phyloP scores from a whole-genome alignment of 2,888 invertebrate genomes.

The Melieria picta region DNA sequence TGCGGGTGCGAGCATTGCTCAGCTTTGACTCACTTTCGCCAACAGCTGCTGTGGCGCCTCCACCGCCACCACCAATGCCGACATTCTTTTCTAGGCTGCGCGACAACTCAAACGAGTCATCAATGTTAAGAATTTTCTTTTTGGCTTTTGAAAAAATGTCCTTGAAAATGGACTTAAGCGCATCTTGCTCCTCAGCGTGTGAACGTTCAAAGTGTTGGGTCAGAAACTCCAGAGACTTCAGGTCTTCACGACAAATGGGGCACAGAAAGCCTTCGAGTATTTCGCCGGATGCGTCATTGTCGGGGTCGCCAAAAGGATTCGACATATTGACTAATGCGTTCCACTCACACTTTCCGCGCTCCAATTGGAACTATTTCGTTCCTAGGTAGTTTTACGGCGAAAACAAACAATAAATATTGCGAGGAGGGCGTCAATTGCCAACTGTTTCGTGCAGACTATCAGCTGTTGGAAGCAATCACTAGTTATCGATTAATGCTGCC shows the following conservation, averaged over 20 bases:
- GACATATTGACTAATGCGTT: constrained; percentile 41
- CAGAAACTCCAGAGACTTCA: constrained; percentile 84
- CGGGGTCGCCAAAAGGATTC: constrained; percentile 60
- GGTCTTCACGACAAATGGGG: constrained; percentile 92
- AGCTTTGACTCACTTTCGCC: constrained; percentile 23
- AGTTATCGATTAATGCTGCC: constrained; percentile 2
- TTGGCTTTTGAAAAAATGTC: constrained; percentile 91
- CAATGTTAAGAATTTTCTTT: constrained; percentile 83
- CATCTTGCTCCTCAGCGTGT: constrained; percentile 88
- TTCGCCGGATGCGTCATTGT: constrained; percentile 67
- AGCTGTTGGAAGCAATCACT: constrained; percentile 15
- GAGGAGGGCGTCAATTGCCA: constrained; percentile 20
- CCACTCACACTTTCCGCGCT: background rate
- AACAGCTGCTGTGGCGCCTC: constrained; percentile 8
- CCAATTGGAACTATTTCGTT: too few relatives aligned
- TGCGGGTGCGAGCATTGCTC: constrained; percentile 50
- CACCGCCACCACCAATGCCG: constrained; percentile 49
- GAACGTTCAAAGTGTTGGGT: constrained; percentile 89
- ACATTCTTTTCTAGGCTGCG: constrained; percentile 71
- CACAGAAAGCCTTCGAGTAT: constrained; percentile 94
- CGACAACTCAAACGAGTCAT: constrained; percentile 72
- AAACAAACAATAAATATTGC: constrained; percentile 3
- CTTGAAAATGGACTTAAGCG: constrained; percentile 78
- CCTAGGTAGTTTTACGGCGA: too few relatives aligned
- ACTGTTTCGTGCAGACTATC: background rate